phyloP scores from a whole-genome alignment of 53 echinoderm and acorn worm species.

The Apostichopus leukothele region DNA sequence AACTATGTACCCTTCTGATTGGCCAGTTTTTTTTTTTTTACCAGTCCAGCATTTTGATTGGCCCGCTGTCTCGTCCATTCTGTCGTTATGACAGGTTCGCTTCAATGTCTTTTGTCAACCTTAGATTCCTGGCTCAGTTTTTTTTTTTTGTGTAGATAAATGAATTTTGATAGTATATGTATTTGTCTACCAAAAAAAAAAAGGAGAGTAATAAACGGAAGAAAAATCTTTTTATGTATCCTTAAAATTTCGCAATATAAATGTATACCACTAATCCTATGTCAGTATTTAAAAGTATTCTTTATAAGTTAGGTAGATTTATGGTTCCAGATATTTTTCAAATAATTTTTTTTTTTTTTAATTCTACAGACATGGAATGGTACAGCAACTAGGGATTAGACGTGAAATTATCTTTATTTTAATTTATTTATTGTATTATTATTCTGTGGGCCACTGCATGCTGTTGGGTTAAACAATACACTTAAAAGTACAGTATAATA shows the following conservation, averaged over 20 bases:
- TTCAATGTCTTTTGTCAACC: not conserved
- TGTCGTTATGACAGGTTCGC: not conserved
- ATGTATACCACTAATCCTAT: conserved; percentile 8
- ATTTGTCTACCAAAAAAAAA: not conserved
- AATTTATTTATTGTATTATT: no score
- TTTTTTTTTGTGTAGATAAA: conserved; percentile 17
- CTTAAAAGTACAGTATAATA: no score
- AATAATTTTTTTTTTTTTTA: not conserved
- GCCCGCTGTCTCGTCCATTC: not conserved
- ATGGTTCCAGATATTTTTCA: not conserved
- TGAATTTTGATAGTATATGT: not conserved
- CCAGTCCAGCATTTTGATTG: not conserved
- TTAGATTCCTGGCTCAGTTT: not conserved
- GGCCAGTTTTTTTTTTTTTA: not conserved
- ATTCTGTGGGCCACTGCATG: no score
- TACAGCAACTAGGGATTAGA: no score
- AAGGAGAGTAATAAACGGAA: not conserved
- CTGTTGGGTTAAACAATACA: no score
- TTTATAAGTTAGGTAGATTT: not conserved
- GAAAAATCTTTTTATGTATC: not conserved
- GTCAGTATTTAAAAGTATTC: conserved; percentile 24
- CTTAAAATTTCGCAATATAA: conserved; percentile 14
- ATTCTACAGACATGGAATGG: no score
- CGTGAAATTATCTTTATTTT: no score
- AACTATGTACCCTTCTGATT: conserved; percentile 82